phyloP scores from a whole-genome alignment of 2,113 vertebrate species.

The Alaudala cheleensis region DNA sequence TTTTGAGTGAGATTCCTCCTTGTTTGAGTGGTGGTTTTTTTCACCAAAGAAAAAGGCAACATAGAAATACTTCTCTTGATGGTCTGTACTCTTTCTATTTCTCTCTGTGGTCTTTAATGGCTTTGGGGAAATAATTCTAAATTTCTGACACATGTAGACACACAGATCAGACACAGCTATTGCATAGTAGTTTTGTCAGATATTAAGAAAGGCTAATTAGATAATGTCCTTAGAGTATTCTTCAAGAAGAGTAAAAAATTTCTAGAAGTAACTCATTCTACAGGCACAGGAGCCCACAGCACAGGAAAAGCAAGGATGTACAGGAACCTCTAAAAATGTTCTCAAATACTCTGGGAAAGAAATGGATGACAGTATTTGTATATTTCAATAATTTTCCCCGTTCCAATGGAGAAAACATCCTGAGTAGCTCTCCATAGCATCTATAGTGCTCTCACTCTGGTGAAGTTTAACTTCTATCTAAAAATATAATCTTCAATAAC shows the following conservation, averaged over 20 bases:
- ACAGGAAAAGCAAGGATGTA: background rate
- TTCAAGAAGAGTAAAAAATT: background rate
- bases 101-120: background rate
- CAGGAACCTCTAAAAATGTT: background rate
- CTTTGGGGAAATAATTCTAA: background rate
- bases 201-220: background rate
- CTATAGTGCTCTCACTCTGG: background rate
- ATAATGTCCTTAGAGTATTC: background rate
- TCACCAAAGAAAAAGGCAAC: background rate
- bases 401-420: background rate
- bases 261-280: background rate
- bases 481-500: background rate
- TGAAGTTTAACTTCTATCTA: background rate
- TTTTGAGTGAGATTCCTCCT: background rate
- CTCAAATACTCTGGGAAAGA: background rate
- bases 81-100: background rate
- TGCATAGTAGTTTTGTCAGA: background rate
- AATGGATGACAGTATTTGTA: background rate
- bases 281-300: background rate
- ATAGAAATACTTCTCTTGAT: background rate
- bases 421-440: background rate
- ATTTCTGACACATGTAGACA: background rate
- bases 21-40: background rate
- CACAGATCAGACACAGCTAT: background rate
- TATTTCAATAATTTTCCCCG: background rate